phyloP scores from a whole-genome alignment of 1,140 invertebrate species.

The Eubasilissa regina region DNA sequence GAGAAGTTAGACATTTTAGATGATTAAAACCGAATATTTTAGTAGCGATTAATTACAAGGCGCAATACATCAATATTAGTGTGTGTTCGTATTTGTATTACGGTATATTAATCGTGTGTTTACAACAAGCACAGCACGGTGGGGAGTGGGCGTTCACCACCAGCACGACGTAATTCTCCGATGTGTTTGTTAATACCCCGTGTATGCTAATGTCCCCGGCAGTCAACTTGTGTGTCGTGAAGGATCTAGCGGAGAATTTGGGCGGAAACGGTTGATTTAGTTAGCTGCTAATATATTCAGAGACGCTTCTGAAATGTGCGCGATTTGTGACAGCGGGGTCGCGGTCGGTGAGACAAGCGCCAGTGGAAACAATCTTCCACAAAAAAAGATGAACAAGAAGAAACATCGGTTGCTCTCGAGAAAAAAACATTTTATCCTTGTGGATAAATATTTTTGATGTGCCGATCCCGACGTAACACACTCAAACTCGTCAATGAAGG shows the following conservation, averaged over 20 bases:
- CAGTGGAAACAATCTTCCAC: background rate
- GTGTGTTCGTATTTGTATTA: too few species aligned
- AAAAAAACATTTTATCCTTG: too few species aligned
- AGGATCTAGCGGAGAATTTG: background rate
- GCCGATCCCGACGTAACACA: too few species aligned
- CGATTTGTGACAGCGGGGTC: background rate
- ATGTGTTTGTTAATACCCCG: slow-evolving; percentile 27
- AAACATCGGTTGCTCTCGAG: too few species aligned
- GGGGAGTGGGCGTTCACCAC: background rate
- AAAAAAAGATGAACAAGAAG: background rate
- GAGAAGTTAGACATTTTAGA: too few species aligned
- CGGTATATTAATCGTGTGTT: too few species aligned
- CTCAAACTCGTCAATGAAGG: too few species aligned
- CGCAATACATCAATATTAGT: too few species aligned
- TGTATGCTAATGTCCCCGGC: slow-evolving; percentile 22
- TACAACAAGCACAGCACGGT: background rate
- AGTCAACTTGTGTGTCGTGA: slow-evolving; percentile 29
- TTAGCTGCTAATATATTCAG: slow-evolving; percentile 32
- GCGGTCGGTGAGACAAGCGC: background rate
- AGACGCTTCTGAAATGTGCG: slow-evolving; percentile 20
- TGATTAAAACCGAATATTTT: too few species aligned
- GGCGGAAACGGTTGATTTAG: slow-evolving; percentile 41
- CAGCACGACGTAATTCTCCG: slow-evolving; percentile 13
- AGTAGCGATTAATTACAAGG: too few species aligned
- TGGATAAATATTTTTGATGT: too few species aligned